Evolutionary conservation across 2,888 invertebrate species (phyloP).

Genomic region (Sussaba pulchella): DNA sequence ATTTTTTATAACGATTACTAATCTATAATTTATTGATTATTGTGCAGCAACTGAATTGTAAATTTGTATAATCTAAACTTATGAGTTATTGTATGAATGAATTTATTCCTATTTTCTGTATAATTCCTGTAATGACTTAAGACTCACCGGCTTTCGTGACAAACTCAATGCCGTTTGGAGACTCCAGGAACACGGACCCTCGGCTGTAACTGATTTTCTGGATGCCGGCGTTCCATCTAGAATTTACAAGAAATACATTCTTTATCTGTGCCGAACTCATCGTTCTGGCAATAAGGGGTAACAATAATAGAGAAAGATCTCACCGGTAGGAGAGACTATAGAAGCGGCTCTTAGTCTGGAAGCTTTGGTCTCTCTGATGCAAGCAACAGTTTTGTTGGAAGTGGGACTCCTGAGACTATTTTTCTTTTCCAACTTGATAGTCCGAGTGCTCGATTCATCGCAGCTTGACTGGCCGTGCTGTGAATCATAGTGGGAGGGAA

Average conservation of each 20-base stretch:
- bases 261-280: background rate
- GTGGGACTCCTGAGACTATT: conserved; percentile 70
- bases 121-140: background rate
- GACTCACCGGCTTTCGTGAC: conserved; percentile 72
- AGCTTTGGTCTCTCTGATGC: conserved; percentile 77
- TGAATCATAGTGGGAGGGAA: conserved; percentile 67
- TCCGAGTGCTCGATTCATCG: conserved; percentile 68
- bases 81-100: too few species aligned
- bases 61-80: too few species aligned
- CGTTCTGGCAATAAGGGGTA: background rate
- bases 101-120: background rate
- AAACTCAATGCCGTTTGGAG: conserved; percentile 69
- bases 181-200: conserved; percentile 66
- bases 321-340: conserved; percentile 76
- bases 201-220: conserved; percentile 69
- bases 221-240: conserved; percentile 69
- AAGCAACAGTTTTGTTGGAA: conserved; percentile 68
- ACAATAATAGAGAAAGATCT: conserved; percentile 8
- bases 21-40: background rate
- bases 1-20: too few species aligned
- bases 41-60: too few species aligned
- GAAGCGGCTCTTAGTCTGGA: conserved; percentile 79
- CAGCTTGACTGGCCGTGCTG: conserved; percentile 68
- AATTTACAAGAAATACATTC: conserved; percentile 13
- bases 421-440: conserved; percentile 71